phyloP scores from a whole-genome alignment of 2,113 vertebrate genomes.

The Phylloscopus whistleri region DNA sequence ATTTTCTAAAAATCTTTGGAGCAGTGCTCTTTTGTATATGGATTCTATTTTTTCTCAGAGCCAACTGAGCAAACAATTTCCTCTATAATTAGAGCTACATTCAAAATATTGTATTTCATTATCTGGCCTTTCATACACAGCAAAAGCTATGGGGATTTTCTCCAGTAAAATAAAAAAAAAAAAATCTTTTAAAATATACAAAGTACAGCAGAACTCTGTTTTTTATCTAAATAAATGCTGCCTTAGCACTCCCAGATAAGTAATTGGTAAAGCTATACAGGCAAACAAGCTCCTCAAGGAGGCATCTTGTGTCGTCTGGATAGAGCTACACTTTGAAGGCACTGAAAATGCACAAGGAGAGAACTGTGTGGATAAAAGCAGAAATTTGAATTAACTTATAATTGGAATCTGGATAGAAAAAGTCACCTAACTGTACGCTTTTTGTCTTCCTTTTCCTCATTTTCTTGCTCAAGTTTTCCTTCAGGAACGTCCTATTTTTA shows the following conservation, averaged over 20 bases:
- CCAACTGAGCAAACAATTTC: not conserved
- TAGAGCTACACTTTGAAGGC: not conserved
- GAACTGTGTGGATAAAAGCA: not conserved
- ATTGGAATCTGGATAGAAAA: not conserved
- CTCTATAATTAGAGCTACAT: not conserved
- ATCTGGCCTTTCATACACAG: not conserved
- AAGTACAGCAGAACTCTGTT: not conserved
- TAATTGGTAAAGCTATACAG: not conserved
- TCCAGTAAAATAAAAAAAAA: not conserved
- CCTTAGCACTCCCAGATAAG: not conserved
- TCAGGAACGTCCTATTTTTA: not conserved
- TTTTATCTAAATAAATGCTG: not conserved
- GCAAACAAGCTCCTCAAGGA: not conserved
- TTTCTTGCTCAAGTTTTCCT: not conserved
- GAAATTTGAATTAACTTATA: not conserved
- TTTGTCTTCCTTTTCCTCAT: not conserved
- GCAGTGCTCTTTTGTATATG: not conserved
- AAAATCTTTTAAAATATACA: not conserved
- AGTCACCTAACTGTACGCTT: too few species aligned
- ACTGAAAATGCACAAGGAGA: not conserved
- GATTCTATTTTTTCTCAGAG: not conserved
- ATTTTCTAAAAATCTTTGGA: not conserved
- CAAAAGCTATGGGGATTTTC: not conserved
- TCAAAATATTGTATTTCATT: not conserved
- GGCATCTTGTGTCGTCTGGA: not conserved